Evolutionary conservation across 2,797 vertebrate genomes (phyloP).

Genomic region (Capromys pilorides): DNA sequence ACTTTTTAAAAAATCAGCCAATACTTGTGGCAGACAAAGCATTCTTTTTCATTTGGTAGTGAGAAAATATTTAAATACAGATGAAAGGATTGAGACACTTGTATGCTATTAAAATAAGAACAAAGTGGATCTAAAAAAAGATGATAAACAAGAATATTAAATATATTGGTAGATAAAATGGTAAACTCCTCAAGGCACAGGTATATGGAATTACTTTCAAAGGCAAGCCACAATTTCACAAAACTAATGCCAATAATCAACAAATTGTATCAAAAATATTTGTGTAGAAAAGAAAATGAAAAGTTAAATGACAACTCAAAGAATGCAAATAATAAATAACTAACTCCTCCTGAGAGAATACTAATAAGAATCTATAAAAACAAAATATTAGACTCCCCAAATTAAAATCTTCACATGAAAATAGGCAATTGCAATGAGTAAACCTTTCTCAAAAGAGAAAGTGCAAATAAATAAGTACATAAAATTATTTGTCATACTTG

Average conservation of each 20-base stretch:
- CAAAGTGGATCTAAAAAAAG: background rate
- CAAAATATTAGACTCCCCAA: background rate
- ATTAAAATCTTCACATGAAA: background rate
- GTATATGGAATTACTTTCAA: background rate
- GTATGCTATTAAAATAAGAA: background rate
- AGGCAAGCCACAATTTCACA: background rate
- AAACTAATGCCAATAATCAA: background rate
- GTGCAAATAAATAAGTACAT: background rate
- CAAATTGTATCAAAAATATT: background rate
- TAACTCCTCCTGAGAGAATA: background rate
- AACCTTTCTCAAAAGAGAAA: background rate
- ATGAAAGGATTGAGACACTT: background rate
- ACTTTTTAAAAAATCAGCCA: background rate
- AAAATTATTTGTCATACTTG: background rate
- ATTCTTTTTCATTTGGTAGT: background rate
- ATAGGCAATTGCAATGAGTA: background rate
- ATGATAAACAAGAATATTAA: background rate
- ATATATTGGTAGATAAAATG: background rate
- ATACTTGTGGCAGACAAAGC: background rate
- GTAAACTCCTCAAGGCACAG: background rate
- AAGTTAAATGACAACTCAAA: background rate
- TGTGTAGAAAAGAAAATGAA: background rate
- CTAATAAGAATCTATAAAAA: background rate
- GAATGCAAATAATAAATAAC: background rate
- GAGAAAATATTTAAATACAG: background rate